Conservation (phyloP, 2,113 vertebrate genomes). For the Trinectes maculatus region DNA sequence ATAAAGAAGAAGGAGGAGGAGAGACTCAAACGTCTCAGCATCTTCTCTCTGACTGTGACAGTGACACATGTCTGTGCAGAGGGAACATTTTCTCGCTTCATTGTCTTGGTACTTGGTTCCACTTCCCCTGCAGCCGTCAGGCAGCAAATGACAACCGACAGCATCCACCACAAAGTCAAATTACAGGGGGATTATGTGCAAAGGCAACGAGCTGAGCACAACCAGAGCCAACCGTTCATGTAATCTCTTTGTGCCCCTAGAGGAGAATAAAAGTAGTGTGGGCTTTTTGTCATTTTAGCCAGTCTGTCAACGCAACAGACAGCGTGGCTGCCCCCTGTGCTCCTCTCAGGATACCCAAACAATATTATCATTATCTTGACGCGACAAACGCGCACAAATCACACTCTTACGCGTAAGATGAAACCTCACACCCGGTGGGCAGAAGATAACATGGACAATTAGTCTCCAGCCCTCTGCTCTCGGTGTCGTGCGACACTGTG, state of each 20-base stretch:
- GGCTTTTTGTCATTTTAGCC: neutral
- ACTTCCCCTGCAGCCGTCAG: slow-evolving; percentile 36
- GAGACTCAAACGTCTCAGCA: neutral
- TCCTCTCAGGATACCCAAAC: slow-evolving; percentile 15
- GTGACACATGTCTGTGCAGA: slow-evolving; percentile 7
- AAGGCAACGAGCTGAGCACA: slow-evolving; percentile 61
- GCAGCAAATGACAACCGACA: slow-evolving; percentile 64
- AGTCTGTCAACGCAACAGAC: slow-evolving; percentile 2
- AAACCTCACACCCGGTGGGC: slow-evolving; percentile 16
- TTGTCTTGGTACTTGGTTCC: slow-evolving; percentile 16
- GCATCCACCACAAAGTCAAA: slow-evolving; percentile 70
- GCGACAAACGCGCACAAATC: slow-evolving; percentile 21
- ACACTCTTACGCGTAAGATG: slow-evolving; percentile 13
- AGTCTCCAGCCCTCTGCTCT: slow-evolving; percentile 27
- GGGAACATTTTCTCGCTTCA: slow-evolving; percentile 19
- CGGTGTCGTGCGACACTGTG: slow-evolving; percentile 15
- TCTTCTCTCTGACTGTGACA: slow-evolving; percentile 2
- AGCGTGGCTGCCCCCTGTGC: slow-evolving; percentile 14
- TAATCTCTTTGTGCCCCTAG: slow-evolving; percentile 57
- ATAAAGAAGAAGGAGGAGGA: neutral
- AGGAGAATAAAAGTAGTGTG: slow-evolving; percentile 16
- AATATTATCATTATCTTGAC: slow-evolving; percentile 11
- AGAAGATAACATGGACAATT: slow-evolving; percentile 52
- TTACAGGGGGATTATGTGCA: slow-evolving; percentile 74
- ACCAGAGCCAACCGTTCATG: slow-evolving; percentile 65